Percentiles rank a stretch among this genome's conserved stretches.
Conservation (phyloP, 2,888 invertebrate species). For the Stegophylla sp. region DNA sequence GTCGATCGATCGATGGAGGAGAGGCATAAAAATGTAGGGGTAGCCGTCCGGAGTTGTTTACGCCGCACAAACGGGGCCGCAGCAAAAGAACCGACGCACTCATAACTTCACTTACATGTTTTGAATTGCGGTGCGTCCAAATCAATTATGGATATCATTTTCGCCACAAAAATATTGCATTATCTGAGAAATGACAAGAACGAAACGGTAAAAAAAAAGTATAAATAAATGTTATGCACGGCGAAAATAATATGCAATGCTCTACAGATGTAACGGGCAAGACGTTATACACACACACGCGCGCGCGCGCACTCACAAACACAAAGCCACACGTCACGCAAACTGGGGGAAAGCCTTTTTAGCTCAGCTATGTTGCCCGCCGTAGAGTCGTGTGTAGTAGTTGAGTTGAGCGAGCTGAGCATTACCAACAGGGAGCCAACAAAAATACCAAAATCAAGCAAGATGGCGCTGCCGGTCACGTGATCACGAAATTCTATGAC, state of each 20-base stretch:
- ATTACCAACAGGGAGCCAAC: slow-evolving; percentile 67
- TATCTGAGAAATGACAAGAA: neutral
- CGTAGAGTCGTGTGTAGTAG: slow-evolving; percentile 63
- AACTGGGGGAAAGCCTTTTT: slow-evolving; percentile 58
- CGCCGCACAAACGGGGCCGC: slow-evolving; percentile 37
- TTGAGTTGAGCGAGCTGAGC: slow-evolving; percentile 64
- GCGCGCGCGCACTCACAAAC: slow-evolving; percentile 19
- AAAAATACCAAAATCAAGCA: slow-evolving; percentile 66
- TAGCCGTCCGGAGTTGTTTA: slow-evolving; percentile 54
- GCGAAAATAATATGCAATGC: slow-evolving; percentile 16
- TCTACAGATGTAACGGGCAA: slow-evolving; percentile 24
- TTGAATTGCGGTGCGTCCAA: slow-evolving; percentile 36
- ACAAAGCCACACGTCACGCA: slow-evolving; percentile 60
- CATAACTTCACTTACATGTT: slow-evolving; percentile 39
- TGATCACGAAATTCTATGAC: slow-evolving; percentile 65
- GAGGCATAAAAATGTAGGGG: slow-evolving; percentile 44
- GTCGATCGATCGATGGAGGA: slow-evolving; percentile 49
- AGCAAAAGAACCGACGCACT: slow-evolving; percentile 35
- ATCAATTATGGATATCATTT: slow-evolving; percentile 16
- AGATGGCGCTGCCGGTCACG: slow-evolving; percentile 71
- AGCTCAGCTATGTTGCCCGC: slow-evolving; percentile 61
- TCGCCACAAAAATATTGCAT: neutral
- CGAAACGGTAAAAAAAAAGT: slow-evolving; percentile 20
- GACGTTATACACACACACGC: slow-evolving; percentile 24
- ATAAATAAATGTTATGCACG: slow-evolving; percentile 13